Percentiles rank a stretch among this genome's conserved stretches.
These are phyloP conservation scores for Valencia hispanica DNA, from an alignment of 2,797 vertebrate genomes.

Conservation along the genomic window DNA sequence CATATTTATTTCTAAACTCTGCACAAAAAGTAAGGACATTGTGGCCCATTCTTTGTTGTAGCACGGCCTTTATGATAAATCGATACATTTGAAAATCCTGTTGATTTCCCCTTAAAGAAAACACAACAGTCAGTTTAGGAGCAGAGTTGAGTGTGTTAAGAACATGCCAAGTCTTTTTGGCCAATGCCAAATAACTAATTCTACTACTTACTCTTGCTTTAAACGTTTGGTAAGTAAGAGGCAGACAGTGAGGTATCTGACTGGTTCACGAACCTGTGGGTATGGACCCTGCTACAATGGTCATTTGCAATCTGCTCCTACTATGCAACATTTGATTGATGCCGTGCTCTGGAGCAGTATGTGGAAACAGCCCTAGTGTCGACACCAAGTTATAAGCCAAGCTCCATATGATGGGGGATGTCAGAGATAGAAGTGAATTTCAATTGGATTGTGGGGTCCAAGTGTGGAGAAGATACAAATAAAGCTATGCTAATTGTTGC, in stretches of 20 bases:
- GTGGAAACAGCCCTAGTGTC: background rate
- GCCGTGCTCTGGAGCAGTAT: background rate
- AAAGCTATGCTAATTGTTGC: background rate
- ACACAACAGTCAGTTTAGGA: background rate
- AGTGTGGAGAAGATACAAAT: background rate
- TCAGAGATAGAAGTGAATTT: background rate
- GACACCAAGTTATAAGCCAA: background rate
- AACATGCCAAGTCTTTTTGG: background rate
- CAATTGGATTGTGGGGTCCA: background rate
- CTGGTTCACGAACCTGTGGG: background rate
- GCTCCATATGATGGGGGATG: background rate
- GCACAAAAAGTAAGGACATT: background rate
- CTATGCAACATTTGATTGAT: background rate
- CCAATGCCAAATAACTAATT: background rate
- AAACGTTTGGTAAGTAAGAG: background rate
- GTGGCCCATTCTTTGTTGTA: background rate
- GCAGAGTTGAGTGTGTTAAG: background rate
- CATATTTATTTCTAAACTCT: background rate
- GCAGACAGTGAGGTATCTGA: background rate
- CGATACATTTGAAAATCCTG: background rate
- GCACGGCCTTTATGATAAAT: background rate
- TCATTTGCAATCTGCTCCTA: background rate
- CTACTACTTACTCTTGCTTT: background rate
- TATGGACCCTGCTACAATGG: background rate
- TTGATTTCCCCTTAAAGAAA: background rate